Base-by-base conservation (phyloP, 2,797 vertebrate genomes). In the Cuculus canorus region DNA sequence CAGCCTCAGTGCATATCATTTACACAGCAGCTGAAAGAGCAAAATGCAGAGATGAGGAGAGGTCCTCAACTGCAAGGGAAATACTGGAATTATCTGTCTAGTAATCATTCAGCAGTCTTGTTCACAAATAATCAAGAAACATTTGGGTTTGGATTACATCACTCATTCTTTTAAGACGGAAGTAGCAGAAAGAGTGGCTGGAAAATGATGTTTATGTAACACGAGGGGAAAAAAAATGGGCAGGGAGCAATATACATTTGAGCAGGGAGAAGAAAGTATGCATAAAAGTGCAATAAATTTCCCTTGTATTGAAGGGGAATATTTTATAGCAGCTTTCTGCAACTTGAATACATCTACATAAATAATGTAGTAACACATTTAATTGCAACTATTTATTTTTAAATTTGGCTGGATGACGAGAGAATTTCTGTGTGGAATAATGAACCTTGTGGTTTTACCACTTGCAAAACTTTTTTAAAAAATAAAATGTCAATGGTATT, bases 361-460 rank as follows among this genome's bases (percentile, higher is more conserved):
- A 96, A 94, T 94, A 94, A 91, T 43, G 30, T 82, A 92, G 61
- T 1, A 0, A 82, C 92, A 80, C 61, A 72, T 95, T 93, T 96
- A 95, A 96, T 95, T 95, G 83, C 86, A 89, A 83, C 88, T 92
- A 70, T 91, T 96, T 95, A 78, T 93, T 96, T 94, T 92, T 87
- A 81, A 86, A 86, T 94, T 92, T 94, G 78, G 35, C 90, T 95
- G 68, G 53, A 30, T 92, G 86, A 72, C n/a, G 30, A 63, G 81
- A 85, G 60, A 65, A 81, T 87, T 93, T 92, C 68, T 69, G 28
- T 5, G 2, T 0, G 0, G 68, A 89, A 80, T 85, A 89, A 94
- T 45, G 60, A 96, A 87, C 22, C 28, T 75, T 64, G 37, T 77
- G 45, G 17, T 79, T 90, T 86, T 84, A 37, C 80, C 56, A 39